These are phyloP conservation scores for Caenorhabditis drosophilae DNA, from an alignment of 2,888 invertebrate genomes.

Conservation along the genomic window DNA sequence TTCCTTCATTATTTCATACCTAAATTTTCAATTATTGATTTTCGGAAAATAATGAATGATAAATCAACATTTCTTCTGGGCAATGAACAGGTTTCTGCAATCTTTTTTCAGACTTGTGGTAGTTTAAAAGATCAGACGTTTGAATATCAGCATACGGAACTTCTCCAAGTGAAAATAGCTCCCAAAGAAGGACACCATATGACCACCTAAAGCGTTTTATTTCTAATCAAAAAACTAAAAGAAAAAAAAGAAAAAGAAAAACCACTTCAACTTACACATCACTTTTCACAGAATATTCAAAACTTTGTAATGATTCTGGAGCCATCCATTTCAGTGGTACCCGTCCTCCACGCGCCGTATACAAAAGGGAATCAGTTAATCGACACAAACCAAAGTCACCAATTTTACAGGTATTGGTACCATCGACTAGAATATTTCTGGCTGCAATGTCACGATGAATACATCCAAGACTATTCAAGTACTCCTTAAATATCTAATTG, in stretches of 20 bases:
- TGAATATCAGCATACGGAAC: constrained; percentile 58
- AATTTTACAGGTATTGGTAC: constrained; percentile 54
- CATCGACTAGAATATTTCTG: constrained; percentile 58
- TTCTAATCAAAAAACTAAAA: no score
- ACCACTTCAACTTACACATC: constrained; percentile 64
- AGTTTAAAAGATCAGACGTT: constrained; percentile 50
- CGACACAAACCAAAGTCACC: constrained; percentile 64
- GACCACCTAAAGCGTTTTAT: constrained; percentile 64
- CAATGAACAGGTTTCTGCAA: constrained; percentile 54
- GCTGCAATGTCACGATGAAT: constrained; percentile 64
- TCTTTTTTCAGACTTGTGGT: constrained; percentile 50
- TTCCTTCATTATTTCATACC: constrained; percentile 53
- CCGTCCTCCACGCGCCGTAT: constrained; percentile 61
- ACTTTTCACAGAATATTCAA: constrained; percentile 60
- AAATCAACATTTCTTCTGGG: constrained; percentile 56
- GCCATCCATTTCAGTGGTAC: constrained; percentile 65
- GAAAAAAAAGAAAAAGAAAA: no score
- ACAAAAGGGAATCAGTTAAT: constrained; percentile 57
- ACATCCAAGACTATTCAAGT: constrained; percentile 59
- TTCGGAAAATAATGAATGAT: background rate
- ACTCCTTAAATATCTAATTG: no score
- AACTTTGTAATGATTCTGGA: constrained; percentile 53
- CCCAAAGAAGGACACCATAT: constrained; percentile 60
- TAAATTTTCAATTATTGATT: constrained; percentile 19
- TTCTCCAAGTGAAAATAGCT: constrained; percentile 61